Conservation (phyloP, 30 jellyfish, hydroid and myxozoan species). For the Turritopsis dohrnii region DNA sequence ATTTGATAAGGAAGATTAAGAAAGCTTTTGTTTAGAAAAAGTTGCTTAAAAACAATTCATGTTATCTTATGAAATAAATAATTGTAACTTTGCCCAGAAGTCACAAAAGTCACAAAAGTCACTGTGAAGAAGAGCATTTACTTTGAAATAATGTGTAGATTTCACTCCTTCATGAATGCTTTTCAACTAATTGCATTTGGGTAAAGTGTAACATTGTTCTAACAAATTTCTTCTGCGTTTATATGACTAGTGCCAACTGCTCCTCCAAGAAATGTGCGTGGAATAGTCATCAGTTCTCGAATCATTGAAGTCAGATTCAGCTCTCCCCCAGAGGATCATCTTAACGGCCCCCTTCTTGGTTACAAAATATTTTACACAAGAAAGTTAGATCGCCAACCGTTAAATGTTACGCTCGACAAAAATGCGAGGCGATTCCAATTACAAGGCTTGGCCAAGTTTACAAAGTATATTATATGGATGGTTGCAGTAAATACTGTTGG, state of each 20-base stretch:
- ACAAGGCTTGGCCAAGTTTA: conserved; percentile 79
- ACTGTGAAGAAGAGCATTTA: too few species aligned
- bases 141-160: too few species aligned
- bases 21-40: too few species aligned
- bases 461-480: conserved; percentile 87
- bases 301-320: conserved; percentile 82
- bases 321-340: conserved; percentile 66
- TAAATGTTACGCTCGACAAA: conserved; percentile 43
- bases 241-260: conserved; percentile 75
- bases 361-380: conserved; percentile 78
- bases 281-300: conserved; percentile 78
- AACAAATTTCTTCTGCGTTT: conserved; percentile 1
- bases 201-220: background rate
- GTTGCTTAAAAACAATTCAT: too few species aligned
- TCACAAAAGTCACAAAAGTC: too few species aligned
- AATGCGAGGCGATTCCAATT: conserved; percentile 44
- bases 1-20: too few species aligned
- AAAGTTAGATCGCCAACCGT: conserved; percentile 53
- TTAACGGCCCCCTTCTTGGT: conserved; percentile 58
- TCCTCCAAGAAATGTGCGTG: conserved; percentile 85
- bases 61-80: too few species aligned
- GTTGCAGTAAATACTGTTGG: conserved; percentile 67
- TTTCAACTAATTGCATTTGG: background rate
- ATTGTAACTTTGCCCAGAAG: too few species aligned
- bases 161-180: too few species aligned